A percentile compares a stretch with the other conserved stretches of the same genome.
These are phyloP conservation scores for Acheta domesticus DNA, from an alignment of 2,888 invertebrate genomes.

Conservation along the genomic window DNA sequence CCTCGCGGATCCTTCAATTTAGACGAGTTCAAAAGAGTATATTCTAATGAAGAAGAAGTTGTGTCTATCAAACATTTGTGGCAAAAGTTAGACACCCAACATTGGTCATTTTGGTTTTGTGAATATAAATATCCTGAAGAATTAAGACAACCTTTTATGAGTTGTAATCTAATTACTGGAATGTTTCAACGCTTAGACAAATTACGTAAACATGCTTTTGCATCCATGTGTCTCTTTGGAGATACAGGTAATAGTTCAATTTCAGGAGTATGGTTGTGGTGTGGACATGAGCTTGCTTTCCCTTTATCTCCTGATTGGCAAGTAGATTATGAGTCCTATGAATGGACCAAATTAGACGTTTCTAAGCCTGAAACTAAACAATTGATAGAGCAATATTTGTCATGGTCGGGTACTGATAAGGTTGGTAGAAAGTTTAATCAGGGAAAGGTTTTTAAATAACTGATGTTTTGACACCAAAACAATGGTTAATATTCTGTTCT, in stretches of 20 bases:
- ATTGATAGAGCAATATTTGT: slow-evolving; percentile 51
- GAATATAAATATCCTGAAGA: slow-evolving; percentile 58
- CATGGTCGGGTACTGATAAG: slow-evolving; percentile 53
- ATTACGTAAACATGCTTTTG: slow-evolving; percentile 59
- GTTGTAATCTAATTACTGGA: slow-evolving; percentile 59
- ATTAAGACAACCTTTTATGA: slow-evolving; percentile 55
- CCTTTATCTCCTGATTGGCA: slow-evolving; percentile 53
- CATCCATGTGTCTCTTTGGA: slow-evolving; percentile 56
- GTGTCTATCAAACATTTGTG: slow-evolving; percentile 60
- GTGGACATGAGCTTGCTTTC: slow-evolving; percentile 58
- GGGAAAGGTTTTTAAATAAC: slow-evolving; percentile 48
- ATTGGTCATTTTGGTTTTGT: slow-evolving; percentile 58
- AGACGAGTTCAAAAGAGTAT: slow-evolving; percentile 59
- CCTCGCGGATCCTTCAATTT: slow-evolving; percentile 55
- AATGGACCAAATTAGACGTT: slow-evolving; percentile 58
- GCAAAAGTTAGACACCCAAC: slow-evolving; percentile 58
- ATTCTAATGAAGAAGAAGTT: slow-evolving; percentile 58
- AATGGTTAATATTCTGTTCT: neutral
- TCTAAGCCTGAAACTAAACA: slow-evolving; percentile 51
- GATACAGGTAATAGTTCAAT: slow-evolving; percentile 55
- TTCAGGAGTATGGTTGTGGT: slow-evolving; percentile 60
- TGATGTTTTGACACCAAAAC: neutral
- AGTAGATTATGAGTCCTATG: slow-evolving; percentile 58
- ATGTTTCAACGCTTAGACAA: slow-evolving; percentile 58
- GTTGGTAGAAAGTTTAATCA: slow-evolving; percentile 56